Conservation (phyloP, 1,140 invertebrate species). For the Drosophila tropicalis region DNA sequence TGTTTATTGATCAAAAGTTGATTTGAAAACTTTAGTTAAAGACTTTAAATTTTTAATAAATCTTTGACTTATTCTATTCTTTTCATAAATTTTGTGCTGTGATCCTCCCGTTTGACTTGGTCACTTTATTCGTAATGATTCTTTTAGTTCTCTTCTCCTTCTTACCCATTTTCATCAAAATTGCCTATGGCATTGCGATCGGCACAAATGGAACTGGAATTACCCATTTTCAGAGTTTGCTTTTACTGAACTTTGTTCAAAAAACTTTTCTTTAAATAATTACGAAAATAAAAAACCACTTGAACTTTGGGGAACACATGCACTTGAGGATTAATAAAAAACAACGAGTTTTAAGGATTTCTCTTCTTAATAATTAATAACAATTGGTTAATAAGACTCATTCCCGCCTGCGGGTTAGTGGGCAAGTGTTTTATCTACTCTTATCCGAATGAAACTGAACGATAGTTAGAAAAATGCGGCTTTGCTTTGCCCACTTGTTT, state of each 20-base stretch:
- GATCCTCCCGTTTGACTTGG: too few species aligned
- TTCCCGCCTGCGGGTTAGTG: background rate
- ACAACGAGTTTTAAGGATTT: background rate
- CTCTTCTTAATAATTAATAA: background rate
- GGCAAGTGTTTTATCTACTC: constrained; percentile 27
- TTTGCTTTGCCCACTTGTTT: constrained; percentile 65
- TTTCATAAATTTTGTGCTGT: too few species aligned
- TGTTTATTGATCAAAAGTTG: too few species aligned
- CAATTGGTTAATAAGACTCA: background rate
- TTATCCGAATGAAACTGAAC: constrained; percentile 62
- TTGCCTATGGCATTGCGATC: constrained; percentile 69
- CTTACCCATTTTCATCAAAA: constrained; percentile 78
- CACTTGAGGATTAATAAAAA: background rate
- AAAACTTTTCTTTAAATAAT: constrained; percentile 5
- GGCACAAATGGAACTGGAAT: constrained; percentile 76
- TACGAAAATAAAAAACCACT: background rate
- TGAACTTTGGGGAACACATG: constrained; percentile 9
- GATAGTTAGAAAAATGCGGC: constrained; percentile 60
- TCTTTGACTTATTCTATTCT: too few species aligned
- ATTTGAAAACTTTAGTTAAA: too few species aligned
- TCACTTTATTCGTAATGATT: background rate
- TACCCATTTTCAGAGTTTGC: constrained; percentile 61
- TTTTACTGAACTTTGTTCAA: constrained; percentile 15
- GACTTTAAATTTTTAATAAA: too few species aligned
- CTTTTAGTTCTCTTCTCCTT: background rate